Evolutionary conservation across 1,140 invertebrate genomes (phyloP), one percentile per base, ranked within the genome.

Genomic region (Adelges cooleyi): DNA sequence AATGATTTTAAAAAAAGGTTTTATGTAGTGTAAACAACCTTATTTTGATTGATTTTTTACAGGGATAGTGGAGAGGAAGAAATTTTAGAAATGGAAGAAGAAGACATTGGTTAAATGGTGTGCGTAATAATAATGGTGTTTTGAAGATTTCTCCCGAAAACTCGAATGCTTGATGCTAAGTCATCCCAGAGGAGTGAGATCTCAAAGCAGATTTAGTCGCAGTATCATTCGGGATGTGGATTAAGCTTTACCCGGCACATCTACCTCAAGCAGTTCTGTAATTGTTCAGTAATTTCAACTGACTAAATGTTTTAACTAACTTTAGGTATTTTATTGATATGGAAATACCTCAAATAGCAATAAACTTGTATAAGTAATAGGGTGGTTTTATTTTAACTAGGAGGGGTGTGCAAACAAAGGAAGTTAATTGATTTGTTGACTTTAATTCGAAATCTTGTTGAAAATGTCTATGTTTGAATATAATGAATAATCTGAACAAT

Each of bases 121-220:
- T 87, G 86, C 71, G 85, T 90, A 33, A 72, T 90, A 92, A 76
- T 77, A 97, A 17, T 87, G 92, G 73, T 90, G 90, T 67, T 97
- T 95, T 79, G 94, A 96, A 74, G 90, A 95, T 69, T 95, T 97
- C 74, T 87, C 95, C 75, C 82, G 92, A 65, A 96, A 96, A 74
- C 76, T 97, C 36, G 94, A 94, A 33, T 92, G 91, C 71, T 92
- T 92, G 13, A 88, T 96, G 84, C 82, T 91, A 13, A 91, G 87
- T 74, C 86, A 89, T 72, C 85, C 87, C 3, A 77, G 86, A 48
- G 82, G 84, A n/a, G 71, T 75, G 67, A 74, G 76, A 42, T 77
- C 74, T 25, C 78, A 78, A 49, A 83, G 80, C 69, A 71, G 78
- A 59, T 84, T 87, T 36, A 87, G 87, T 48, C 79, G 89, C 53